Evolutionary conservation across 2,888 invertebrate species (phyloP), one percentile per base, ranked within the genome.

Genomic region (Acheta domesticus): DNA sequence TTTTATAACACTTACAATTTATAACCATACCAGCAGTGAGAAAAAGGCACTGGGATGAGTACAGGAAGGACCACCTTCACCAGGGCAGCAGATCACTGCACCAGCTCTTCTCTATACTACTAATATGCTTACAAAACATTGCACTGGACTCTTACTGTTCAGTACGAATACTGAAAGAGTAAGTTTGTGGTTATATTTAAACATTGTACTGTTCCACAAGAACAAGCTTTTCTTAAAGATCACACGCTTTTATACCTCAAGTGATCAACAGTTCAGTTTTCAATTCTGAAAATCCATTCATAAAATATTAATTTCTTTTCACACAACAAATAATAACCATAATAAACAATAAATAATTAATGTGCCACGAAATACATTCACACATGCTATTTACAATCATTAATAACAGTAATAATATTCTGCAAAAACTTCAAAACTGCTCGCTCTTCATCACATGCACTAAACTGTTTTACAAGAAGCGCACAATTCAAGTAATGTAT

Each of bases 11-110:
- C 36, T 36, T 36, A 36, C 36, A 36, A 36, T 36, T 36, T 36
- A 36, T 36, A 36, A 36, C 36, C 36, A 36, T 62, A 62, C n/a
- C 62, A 62, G 62, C 62, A 62, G n/a, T 62, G n/a, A 62, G 14
- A 62, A 36, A 62, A 62, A 62, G 62, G 62, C 62, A 62, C 62
- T 62, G 62, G 62, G 62, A 62, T 62, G n/a, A n/a, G 62, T 62
- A n/a, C 16, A 62, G 36, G 16, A 62, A 14, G 62, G 62, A 19
- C 62, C 62, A 62, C 62, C 62, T 19, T 19, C 62, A 62, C 14
- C n/a, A 62, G 14, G 5, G 36, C 36, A 36, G 36, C 8, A 36
- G 36, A 36, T 36, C 36, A 36, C 36, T 36, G 36, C 36, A 36
- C 36, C 36, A 36, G 36, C 36, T 36, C 36, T 36, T 36, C 36